A percentile compares a stretch with the other conserved stretches of the same genome.
phyloP scores from a whole-genome alignment of 2,797 vertebrate genomes.

The Gymnodraco acuticeps region DNA sequence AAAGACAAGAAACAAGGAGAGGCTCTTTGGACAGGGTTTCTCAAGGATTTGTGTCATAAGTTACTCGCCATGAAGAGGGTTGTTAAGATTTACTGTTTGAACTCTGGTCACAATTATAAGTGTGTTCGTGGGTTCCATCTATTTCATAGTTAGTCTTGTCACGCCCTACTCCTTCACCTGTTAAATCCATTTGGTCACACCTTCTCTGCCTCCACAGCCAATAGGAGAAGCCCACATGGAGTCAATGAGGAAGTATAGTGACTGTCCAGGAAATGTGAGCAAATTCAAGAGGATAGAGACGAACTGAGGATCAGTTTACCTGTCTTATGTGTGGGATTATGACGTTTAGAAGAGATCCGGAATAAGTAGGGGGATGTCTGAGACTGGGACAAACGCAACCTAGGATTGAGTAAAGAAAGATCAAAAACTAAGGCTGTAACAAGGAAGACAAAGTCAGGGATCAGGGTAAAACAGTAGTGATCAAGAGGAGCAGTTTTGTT shows the following conservation, averaged over 20 bases:
- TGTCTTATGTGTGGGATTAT: slow-evolving; percentile 1
- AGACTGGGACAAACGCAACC: not conserved
- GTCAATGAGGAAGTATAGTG: slow-evolving; percentile 21
- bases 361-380: slow-evolving; percentile 4
- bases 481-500: not conserved
- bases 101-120: not conserved
- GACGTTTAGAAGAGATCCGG: not conserved
- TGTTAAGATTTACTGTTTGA: slow-evolving; percentile 1
- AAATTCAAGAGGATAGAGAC: slow-evolving; percentile 5
- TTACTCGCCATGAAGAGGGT: not conserved
- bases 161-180: slow-evolving; percentile 29
- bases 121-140: not conserved
- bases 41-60: slow-evolving; percentile 20
- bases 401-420: not conserved
- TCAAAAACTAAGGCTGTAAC: not conserved
- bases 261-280: slow-evolving; percentile 21
- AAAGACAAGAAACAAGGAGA: slow-evolving; percentile 36
- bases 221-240: slow-evolving; percentile 28
- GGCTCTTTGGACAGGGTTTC: slow-evolving; percentile 20
- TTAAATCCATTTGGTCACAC: not conserved
- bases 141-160: slow-evolving; percentile 5
- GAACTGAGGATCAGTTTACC: slow-evolving; percentile 4
- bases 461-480: not conserved
- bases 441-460: not conserved
- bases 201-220: slow-evolving; percentile 18